A percentile compares a stretch with the other conserved stretches of the same genome.
Conservation (phyloP, 2,888 invertebrate species). For the Yponomeuta malinellus region DNA sequence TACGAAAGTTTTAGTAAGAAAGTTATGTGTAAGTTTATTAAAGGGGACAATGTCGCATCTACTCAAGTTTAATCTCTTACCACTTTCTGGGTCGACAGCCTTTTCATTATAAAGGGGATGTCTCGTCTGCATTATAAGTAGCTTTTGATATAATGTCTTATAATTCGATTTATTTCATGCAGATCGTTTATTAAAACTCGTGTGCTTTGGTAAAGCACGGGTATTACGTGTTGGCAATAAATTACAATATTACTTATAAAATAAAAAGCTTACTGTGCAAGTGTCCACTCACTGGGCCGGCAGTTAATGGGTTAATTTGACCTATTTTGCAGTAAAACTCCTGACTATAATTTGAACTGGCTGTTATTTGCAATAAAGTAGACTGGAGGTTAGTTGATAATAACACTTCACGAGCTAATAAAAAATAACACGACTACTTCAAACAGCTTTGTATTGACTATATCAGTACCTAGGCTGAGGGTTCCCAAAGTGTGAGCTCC, state of each 20-base stretch:
- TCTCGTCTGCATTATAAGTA: slow-evolving; percentile 14
- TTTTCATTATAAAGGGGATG: slow-evolving; percentile 13
- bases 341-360: slow-evolving; percentile 29
- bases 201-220: slow-evolving; percentile 9
- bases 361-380: neutral
- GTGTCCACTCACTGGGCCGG: neutral
- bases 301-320: slow-evolving; percentile 37
- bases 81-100: slow-evolving; percentile 1
- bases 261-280: neutral
- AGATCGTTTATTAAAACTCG: slow-evolving; percentile 12
- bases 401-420: neutral
- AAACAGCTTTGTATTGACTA: neutral
- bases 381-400: neutral
- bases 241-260: neutral
- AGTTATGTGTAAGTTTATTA: too few species aligned
- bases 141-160: slow-evolving; percentile 14
- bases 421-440: neutral
- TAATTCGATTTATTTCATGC: slow-evolving; percentile 13
- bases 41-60: neutral
- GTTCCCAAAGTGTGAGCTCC: too few species aligned
- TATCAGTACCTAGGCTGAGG: too few species aligned
- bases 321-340: slow-evolving; percentile 33
- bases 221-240: slow-evolving; percentile 8
- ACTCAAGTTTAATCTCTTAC: neutral
- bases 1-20: too few species aligned